Base-by-base conservation (phyloP, 2,113 vertebrate genomes). In the Tretioscincus oriximinensis region DNA sequence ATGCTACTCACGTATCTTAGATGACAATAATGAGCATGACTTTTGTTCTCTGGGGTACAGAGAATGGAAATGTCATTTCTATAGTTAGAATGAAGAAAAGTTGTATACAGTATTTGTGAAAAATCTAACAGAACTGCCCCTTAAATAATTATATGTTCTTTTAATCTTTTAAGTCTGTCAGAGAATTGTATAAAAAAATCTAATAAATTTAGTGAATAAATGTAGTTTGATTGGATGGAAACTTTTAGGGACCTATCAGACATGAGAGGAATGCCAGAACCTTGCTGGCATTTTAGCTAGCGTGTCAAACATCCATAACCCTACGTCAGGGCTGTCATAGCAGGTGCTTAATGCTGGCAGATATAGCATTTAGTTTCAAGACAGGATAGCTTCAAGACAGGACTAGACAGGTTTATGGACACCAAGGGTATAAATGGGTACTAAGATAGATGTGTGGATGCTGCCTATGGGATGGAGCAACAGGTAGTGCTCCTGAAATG, bases 141-240 rank as follows among this genome's bases (percentile, higher is more conserved):
- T 81, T 81, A 81, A 60, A 81, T 67, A 22, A 67, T 75, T 75
- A 31, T 68, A 75, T 68, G 28, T 14, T n/a, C 31, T 68, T 81
- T 16, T 68, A 60, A 68, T n/a, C 31, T 68, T 81, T 16, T 68
- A 60, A 68, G 28, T 81, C 26, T 31, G 58, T 35, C 20, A 14
- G 7, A 21, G 58, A 29, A 51, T 61, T 18, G 54, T 58, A 69
- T 11, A 49, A 35, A 68, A 78, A 78, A 47, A 2, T 5, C 49
- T 11, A 21, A 24, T 67, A 28, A 78, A 28, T 54, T 21, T 26
- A 2, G 31, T 47, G 60, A 31, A 73, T 28, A 16, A 21, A 51
- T 24, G 28, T 18, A 49, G 47, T 66, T 8, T 66, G 51, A 7
- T 35, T 51, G n/a, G 65, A 24, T 6, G 58, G 65, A 35, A n/a